Evolutionary conservation across 2,888 invertebrate species (phyloP).

Genomic region (Pediacus dermestoides): DNA sequence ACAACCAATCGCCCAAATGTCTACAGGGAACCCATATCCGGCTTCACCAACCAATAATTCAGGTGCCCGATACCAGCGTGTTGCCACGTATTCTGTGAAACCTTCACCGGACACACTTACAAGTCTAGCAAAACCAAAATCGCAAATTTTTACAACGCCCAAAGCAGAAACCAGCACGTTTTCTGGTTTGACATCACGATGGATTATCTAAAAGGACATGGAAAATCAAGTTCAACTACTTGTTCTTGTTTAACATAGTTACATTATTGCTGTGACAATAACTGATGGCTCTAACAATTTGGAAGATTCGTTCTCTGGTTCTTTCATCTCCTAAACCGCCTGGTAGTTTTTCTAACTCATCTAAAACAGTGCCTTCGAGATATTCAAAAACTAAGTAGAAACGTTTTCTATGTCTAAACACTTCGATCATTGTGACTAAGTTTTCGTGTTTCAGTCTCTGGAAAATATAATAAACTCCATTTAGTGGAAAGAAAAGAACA

Average conservation of each 20-base stretch:
- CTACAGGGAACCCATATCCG: constrained; percentile 69
- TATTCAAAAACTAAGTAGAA: constrained; percentile 88
- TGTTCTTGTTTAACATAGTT: constrained; percentile 32
- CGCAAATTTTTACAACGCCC: constrained; percentile 85
- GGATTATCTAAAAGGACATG: constrained; percentile 68
- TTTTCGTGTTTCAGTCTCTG: constrained; percentile 87
- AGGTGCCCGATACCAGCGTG: constrained; percentile 76
- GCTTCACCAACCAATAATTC: constrained; percentile 81
- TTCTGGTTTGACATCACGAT: constrained; percentile 86
- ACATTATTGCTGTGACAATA: constrained; percentile 84
- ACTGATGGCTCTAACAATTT: constrained; percentile 74
- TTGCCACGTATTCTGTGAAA: constrained; percentile 87
- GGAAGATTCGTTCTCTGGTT: constrained; percentile 73
- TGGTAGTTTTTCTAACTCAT: constrained; percentile 72
- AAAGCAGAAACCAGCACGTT: constrained; percentile 77
- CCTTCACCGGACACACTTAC: constrained; percentile 70
- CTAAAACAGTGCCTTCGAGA: constrained; percentile 79
- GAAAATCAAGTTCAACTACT: no score
- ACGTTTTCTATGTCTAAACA: constrained; percentile 77
- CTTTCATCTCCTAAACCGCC: constrained; percentile 71
- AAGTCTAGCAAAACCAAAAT: constrained; percentile 82
- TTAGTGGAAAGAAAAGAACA: not conserved
- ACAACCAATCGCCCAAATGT: constrained; percentile 86
- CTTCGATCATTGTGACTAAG: constrained; percentile 83
- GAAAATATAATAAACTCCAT: constrained; percentile 19